A percentile compares a stretch with the other conserved stretches of the same genome.
These are phyloP conservation scores for Drosophila incognita DNA, from an alignment of 2,888 invertebrate species.

Conservation along the genomic window DNA sequence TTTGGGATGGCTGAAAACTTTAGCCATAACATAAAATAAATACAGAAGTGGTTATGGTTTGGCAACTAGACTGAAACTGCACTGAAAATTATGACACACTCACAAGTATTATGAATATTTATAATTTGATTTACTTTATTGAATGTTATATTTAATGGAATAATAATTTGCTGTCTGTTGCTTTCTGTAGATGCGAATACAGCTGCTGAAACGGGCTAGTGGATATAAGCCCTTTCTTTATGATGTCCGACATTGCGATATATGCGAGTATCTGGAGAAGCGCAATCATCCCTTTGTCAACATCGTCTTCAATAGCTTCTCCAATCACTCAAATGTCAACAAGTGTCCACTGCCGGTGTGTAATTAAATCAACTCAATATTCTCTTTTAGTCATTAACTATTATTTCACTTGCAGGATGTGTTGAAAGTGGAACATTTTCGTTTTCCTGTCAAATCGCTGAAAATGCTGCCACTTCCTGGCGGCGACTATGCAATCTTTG, in stretches of 20 bases:
- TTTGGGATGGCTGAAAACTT: background rate
- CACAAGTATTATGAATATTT: background rate
- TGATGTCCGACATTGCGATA: constrained; percentile 58
- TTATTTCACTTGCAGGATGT: constrained; percentile 37
- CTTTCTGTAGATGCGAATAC: constrained; percentile 64
- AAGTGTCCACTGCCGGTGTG: constrained; percentile 65
- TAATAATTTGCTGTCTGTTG: background rate
- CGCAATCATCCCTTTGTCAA: constrained; percentile 76
- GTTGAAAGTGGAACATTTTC: constrained; percentile 57
- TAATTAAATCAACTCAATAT: background rate
- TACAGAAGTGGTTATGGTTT: background rate
- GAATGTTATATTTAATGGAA: background rate
- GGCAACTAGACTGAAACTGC: background rate
- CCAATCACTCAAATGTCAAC: constrained; percentile 54
- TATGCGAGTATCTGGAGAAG: constrained; percentile 73
- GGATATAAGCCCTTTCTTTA: constrained; percentile 75
- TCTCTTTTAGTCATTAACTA: background rate
- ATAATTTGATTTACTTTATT: background rate
- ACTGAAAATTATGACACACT: background rate
- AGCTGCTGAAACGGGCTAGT: constrained; percentile 71
- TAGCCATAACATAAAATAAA: background rate
- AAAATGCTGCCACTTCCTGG: constrained; percentile 60
- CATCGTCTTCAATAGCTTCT: constrained; percentile 63
- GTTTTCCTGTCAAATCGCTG: constrained; percentile 62
- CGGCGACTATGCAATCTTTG: constrained; percentile 71